A percentile compares a stretch with the other conserved stretches of the same genome.
Evolutionary conservation across 2,888 invertebrate species (phyloP).

Genomic region (Lymantria dispar): DNA sequence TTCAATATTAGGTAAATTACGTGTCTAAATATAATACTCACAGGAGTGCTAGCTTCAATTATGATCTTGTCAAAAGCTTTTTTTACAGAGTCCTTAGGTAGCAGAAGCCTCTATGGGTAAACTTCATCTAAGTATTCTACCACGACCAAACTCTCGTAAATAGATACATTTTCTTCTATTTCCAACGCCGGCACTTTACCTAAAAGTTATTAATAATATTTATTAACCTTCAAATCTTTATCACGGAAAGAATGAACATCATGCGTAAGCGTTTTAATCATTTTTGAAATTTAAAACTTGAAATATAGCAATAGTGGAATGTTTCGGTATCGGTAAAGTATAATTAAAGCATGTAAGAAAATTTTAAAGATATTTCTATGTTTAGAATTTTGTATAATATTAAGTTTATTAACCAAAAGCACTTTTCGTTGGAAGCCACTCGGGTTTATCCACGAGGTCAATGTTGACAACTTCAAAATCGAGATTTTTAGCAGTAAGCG

Average conservation of each 20-base stretch:
- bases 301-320: no score
- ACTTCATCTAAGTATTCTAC: conserved; percentile 92
- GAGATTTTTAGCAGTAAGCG: conserved; percentile 89
- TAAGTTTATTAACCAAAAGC: conserved; percentile 19
- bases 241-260: no score
- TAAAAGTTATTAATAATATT: conserved; percentile 43
- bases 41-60: conserved; percentile 58
- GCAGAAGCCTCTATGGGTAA: conserved; percentile 84
- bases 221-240: no score
- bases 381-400: no score
- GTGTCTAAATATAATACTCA: background rate
- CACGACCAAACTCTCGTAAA: conserved; percentile 90
- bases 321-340: background rate
- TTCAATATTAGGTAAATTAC: background rate
- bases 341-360: no score
- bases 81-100: conserved; percentile 85
- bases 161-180: conserved; percentile 82
- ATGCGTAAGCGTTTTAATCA: no score
- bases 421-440: conserved; percentile 89
- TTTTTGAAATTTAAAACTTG: no score
- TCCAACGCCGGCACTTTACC: conserved; percentile 90
- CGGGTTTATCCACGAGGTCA: conserved; percentile 88
- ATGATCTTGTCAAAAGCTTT: conserved; percentile 88
- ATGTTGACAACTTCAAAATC: conserved; percentile 89
- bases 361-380: no score